phyloP scores from a whole-genome alignment of 2,113 vertebrate genomes.

The Nyctibius bracteatus region DNA sequence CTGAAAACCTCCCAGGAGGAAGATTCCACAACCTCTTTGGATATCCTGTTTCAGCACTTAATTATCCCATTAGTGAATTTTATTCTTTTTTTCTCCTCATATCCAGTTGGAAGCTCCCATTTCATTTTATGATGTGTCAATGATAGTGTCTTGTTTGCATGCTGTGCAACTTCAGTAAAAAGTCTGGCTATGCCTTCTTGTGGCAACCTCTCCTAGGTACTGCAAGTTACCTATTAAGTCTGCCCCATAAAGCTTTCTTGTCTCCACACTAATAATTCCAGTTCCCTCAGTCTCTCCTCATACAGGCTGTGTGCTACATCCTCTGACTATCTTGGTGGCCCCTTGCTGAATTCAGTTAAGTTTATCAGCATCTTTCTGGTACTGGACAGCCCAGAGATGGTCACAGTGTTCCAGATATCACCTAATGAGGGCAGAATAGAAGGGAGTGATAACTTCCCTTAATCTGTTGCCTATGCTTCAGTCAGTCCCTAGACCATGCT shows the following conservation, averaged over 20 bases:
- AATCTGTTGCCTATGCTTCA: background rate
- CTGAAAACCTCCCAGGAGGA: background rate
- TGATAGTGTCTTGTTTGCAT: background rate
- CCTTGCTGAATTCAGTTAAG: background rate
- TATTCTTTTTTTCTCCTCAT: background rate
- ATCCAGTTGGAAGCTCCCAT: background rate
- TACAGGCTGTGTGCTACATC: background rate
- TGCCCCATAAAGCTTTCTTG: background rate
- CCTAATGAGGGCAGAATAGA: background rate
- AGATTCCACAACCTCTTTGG: background rate
- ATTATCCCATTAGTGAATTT: background rate
- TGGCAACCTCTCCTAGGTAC: background rate
- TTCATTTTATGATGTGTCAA: background rate
- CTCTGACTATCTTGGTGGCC: background rate
- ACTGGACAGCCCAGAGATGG: background rate
- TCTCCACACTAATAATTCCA: background rate
- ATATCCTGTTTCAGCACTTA: background rate
- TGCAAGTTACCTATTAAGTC: background rate
- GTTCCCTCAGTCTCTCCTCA: background rate
- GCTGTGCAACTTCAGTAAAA: background rate
- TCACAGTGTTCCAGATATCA: background rate
- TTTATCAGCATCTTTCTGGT: background rate
- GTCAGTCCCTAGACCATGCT: background rate
- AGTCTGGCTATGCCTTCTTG: background rate
- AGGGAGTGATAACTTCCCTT: too few species aligned